Evolutionary conservation across 2,888 invertebrate species (phyloP).

Genomic region (Smittia aterrima): DNA sequence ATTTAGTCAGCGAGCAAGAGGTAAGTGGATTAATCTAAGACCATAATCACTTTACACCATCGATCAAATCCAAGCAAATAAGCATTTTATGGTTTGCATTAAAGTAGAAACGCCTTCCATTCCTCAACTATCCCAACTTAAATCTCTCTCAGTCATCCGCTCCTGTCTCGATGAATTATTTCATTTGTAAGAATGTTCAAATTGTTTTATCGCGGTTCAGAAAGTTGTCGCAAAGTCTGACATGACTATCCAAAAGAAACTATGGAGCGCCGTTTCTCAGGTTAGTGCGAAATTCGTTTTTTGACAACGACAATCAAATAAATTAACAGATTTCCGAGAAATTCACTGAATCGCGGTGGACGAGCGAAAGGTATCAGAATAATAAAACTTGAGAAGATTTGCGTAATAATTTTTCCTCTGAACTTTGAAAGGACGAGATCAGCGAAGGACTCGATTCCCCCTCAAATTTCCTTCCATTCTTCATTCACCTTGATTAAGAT

Average conservation of each 20-base stretch:
- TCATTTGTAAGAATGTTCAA: neutral
- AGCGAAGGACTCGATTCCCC: too few relatives aligned
- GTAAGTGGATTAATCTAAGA: constrained; percentile 13
- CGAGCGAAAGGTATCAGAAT: too few relatives aligned
- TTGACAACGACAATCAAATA: neutral
- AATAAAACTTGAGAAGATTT: too few relatives aligned
- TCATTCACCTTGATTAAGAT: too few relatives aligned
- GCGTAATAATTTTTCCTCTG: too few relatives aligned
- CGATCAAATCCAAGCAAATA: neutral
- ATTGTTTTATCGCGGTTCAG: neutral
- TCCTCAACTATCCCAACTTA: neutral
- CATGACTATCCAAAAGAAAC: neutral
- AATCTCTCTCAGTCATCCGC: neutral
- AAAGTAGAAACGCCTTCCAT: neutral
- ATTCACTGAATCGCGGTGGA: too few relatives aligned
- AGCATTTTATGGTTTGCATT: neutral
- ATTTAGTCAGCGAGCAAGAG: neutral
- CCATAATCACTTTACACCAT: neutral
- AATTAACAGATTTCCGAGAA: too few relatives aligned
- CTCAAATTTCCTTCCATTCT: too few relatives aligned
- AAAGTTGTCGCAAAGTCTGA: too few relatives aligned
- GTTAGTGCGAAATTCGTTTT: neutral
- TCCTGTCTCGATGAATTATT: neutral
- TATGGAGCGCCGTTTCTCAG: neutral
- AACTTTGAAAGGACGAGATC: too few relatives aligned